Conservation (phyloP, 2,113 vertebrate genomes). For the Bubo scandiacus region DNA sequence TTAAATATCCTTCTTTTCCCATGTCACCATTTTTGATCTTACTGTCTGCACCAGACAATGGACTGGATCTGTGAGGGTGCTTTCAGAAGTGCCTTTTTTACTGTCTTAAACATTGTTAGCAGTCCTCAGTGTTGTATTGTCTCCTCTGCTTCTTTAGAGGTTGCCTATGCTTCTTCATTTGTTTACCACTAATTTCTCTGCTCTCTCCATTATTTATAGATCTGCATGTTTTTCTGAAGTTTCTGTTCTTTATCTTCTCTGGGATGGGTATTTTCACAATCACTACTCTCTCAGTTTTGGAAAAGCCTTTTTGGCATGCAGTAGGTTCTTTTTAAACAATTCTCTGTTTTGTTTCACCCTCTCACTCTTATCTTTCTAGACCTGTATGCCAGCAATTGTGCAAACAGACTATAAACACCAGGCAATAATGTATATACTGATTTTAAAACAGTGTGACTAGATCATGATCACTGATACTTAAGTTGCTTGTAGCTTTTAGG, state of each 20-base stretch:
- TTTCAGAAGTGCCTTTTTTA: not conserved
- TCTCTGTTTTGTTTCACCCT: not conserved
- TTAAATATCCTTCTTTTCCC: not conserved
- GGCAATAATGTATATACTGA: not conserved
- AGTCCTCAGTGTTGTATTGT: not conserved
- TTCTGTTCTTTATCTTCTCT: not conserved
- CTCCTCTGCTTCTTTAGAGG: not conserved
- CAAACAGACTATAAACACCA: not conserved
- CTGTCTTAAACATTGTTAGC: not conserved
- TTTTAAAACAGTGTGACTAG: not conserved
- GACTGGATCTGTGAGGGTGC: not conserved
- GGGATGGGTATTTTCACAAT: not conserved
- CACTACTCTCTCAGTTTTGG: not conserved
- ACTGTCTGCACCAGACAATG: not conserved
- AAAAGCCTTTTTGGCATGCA: not conserved
- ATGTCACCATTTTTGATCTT: not conserved
- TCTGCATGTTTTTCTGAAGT: not conserved
- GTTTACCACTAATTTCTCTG: not conserved
- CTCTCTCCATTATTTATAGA: not conserved
- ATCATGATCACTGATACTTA: not conserved
- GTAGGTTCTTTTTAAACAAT: not conserved
- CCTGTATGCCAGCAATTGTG: not conserved
- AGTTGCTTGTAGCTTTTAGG: not conserved
- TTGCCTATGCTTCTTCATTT: not conserved
- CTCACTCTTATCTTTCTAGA: not conserved